Percentiles rank a stretch among this genome's conserved stretches.
Evolutionary conservation across 2,113 vertebrate genomes (phyloP).

Genomic region (Bostrychus sinensis): DNA sequence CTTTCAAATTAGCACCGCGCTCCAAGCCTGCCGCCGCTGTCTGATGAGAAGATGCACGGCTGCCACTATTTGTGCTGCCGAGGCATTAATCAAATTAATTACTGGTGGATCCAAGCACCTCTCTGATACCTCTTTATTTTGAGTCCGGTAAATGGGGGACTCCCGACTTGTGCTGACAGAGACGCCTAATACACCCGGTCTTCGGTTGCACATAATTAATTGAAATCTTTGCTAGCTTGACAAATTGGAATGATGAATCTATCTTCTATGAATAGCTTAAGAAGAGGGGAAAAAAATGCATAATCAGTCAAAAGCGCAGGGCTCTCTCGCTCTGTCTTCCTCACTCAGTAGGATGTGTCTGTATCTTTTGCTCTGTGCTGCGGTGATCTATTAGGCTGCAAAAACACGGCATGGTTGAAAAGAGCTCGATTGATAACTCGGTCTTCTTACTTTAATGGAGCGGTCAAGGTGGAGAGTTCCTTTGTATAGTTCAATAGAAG

Average conservation of each 20-base stretch:
- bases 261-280: slow-evolving; percentile 95
- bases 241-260: slow-evolving; percentile 99
- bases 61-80: slow-evolving; percentile 81
- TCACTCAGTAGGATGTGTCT: slow-evolving; percentile 60
- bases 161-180: slow-evolving; percentile 92
- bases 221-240: slow-evolving; percentile 96
- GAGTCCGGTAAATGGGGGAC: slow-evolving; percentile 95
- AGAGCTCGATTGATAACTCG: slow-evolving; percentile 91
- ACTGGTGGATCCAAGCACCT: slow-evolving; percentile 86
- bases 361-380: slow-evolving; percentile 77
- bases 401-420: slow-evolving; percentile 81
- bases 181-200: slow-evolving; percentile 85
- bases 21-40: slow-evolving; percentile 73
- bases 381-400: slow-evolving; percentile 91
- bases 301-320: slow-evolving; percentile 98
- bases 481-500: slow-evolving; percentile 77
- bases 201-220: slow-evolving; percentile 94
- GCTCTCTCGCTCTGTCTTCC: slow-evolving; percentile 80
- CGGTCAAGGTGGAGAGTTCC: slow-evolving; percentile 87
- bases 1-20: slow-evolving; percentile 88
- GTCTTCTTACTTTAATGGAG: slow-evolving; percentile 88
- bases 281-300: slow-evolving; percentile 85
- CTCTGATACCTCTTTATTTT: slow-evolving; percentile 97
- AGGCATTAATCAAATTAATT: slow-evolving; percentile 99
- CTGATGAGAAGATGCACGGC: slow-evolving; percentile 86